Percentiles rank a stretch among this genome's conserved stretches.
Evolutionary conservation across 2,797 vertebrate genomes (phyloP).

Genomic region (Hydrolagus colliei): DNA sequence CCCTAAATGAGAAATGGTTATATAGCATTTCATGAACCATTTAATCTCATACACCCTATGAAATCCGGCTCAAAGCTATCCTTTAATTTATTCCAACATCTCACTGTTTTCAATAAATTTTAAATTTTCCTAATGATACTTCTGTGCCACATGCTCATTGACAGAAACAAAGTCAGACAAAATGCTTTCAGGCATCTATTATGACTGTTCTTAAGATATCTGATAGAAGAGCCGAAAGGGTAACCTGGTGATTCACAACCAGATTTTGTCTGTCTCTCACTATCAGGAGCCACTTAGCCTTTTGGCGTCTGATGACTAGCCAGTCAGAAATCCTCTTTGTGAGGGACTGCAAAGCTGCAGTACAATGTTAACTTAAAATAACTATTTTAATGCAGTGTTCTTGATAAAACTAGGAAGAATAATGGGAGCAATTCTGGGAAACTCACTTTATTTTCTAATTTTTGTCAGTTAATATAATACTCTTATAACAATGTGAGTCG

Average conservation of each 20-base stretch:
- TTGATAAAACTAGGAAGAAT: not conserved
- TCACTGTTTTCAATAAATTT: not conserved
- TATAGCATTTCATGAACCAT: not conserved
- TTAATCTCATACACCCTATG: not conserved
- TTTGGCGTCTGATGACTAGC: not conserved
- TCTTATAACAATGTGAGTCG: not conserved
- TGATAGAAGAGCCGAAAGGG: not conserved
- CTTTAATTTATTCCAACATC: not conserved
- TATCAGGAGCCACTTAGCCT: not conserved
- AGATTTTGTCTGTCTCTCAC: not conserved
- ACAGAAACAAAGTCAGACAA: not conserved
- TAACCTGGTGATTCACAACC: not conserved
- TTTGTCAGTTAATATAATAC: not conserved
- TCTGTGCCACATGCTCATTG: not conserved
- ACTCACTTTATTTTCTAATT: not conserved
- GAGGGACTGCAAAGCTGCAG: not conserved
- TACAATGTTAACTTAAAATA: not conserved
- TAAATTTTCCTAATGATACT: not conserved
- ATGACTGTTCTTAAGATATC: not conserved
- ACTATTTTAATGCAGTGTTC: not conserved
- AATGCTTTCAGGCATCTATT: not conserved
- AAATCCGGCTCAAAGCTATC: not conserved
- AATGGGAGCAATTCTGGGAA: not conserved
- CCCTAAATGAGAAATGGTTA: not conserved
- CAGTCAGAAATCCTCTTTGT: not conserved